These are phyloP conservation scores for Notoglanidium macrostoma DNA, from an alignment of 2,797 vertebrate genomes.

Conservation along the genomic window DNA sequence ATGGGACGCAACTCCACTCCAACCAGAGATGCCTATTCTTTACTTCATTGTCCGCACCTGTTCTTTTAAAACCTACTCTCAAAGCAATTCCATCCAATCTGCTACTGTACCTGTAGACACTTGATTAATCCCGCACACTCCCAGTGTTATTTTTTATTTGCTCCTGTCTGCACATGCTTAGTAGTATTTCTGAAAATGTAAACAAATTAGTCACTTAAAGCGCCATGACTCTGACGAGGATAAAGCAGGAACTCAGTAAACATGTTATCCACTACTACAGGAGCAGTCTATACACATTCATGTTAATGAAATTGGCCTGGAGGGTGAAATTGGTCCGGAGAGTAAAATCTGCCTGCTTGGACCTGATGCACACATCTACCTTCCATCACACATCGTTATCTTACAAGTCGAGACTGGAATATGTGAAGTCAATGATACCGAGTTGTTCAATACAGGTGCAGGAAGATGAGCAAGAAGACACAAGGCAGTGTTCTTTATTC, in stretches of 20 bases:
- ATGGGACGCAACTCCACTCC: neutral
- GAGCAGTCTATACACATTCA: neutral
- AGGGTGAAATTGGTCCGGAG: neutral
- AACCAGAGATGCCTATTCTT: neutral
- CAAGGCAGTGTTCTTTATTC: neutral
- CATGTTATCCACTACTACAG: neutral
- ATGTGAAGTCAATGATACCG: neutral
- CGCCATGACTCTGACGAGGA: neutral
- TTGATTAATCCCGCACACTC: neutral
- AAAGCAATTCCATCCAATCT: neutral
- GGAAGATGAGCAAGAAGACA: conserved; percentile 10
- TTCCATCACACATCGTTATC: neutral
- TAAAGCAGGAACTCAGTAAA: neutral
- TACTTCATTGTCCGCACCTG: neutral
- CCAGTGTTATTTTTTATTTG: neutral
- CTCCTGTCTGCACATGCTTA: neutral
- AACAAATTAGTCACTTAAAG: neutral
- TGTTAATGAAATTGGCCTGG: neutral
- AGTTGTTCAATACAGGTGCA: neutral
- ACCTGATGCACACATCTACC: neutral
- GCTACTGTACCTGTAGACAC: neutral
- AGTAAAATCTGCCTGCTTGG: neutral
- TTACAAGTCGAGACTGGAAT: neutral
- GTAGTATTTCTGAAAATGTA: neutral
- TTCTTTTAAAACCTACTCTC: neutral